phyloP scores from a whole-genome alignment of 2,113 vertebrate genomes.

The Jacana jacana region DNA sequence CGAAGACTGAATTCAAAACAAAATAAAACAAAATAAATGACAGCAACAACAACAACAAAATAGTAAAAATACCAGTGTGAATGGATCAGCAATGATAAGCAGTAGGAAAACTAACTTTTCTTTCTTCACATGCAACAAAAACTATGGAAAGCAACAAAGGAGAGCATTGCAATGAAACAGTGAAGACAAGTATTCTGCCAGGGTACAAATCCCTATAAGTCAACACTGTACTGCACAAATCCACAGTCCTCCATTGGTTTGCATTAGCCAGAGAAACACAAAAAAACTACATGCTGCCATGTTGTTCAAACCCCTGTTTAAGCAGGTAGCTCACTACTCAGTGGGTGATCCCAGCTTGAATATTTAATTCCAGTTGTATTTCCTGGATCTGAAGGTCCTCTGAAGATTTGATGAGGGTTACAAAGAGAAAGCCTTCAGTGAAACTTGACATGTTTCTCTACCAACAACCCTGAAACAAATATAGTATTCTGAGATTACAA shows the following conservation, averaged over 20 bases:
- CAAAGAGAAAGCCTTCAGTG: neutral
- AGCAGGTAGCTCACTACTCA: neutral
- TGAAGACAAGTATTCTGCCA: neutral
- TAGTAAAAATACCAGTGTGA: neutral
- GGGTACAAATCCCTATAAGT: rapidly evolving
- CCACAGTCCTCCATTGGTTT: neutral
- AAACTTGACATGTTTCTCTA: neutral
- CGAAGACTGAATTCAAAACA: neutral
- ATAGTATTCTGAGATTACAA: neutral
- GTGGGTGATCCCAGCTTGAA: neutral
- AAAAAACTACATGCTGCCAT: neutral
- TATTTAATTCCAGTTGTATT: neutral
- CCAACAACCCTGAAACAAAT: neutral
- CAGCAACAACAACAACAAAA: neutral
- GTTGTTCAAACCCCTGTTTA: neutral
- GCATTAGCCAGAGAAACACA: neutral
- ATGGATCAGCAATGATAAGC: neutral
- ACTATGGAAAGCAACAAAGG: neutral
- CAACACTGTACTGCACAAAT: neutral
- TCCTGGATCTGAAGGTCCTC: neutral
- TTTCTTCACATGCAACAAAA: neutral
- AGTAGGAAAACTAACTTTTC: neutral
- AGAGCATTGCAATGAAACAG: neutral
- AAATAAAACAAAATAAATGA: neutral
- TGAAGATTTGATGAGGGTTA: neutral